Evolutionary conservation across 2,888 invertebrate genomes (phyloP), one percentile per base, ranked within the genome.

Genomic region (Morinoia aosen): DNA sequence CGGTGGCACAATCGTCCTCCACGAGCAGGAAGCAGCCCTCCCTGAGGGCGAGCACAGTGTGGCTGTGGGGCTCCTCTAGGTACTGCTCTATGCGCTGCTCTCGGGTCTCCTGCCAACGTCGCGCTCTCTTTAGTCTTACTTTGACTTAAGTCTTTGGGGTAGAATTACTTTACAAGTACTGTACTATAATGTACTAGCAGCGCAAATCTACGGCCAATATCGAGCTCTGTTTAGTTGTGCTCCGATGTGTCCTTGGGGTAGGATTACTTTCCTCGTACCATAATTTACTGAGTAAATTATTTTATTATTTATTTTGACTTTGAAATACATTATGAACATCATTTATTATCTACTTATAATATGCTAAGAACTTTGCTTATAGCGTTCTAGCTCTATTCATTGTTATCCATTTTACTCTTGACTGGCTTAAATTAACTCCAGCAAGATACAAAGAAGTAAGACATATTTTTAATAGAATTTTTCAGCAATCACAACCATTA

Each of bases 21-120:
- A 98, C 98, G 96, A 97, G 97, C 91, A 98, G 97, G 95, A 98
- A 98, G 94, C 98, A 98, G 0, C 98, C 98, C 97, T 98, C 98
- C 97, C 98, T 97, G 95, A 98, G 97, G 0, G 98, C 98, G 95
- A 98, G 97, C 25, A 98, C 98, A 95, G 98, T 97, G 5, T 97
- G 97, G 16, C 97, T 97, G 96, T 97, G 97, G 14, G 98, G 97
- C 97, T 98, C 97, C 97, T 98, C 98, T 96, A 98, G 97, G 97
- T 98, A 98, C 97, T 98, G 98, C 64, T 97, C 96, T 96, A 98
- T 98, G 97, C 98, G 98, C 97, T 98, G 98, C 97, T 98, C 98
- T 97, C 98, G 97, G 5, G 98, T 98, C 97, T 98, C 98, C 96
- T 96, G 16, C 19, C 58, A 95, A 8, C 0, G 88, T 5, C 40